phyloP scores from a whole-genome alignment of 1,140 invertebrate genomes.

The Ooceraea biroi region DNA sequence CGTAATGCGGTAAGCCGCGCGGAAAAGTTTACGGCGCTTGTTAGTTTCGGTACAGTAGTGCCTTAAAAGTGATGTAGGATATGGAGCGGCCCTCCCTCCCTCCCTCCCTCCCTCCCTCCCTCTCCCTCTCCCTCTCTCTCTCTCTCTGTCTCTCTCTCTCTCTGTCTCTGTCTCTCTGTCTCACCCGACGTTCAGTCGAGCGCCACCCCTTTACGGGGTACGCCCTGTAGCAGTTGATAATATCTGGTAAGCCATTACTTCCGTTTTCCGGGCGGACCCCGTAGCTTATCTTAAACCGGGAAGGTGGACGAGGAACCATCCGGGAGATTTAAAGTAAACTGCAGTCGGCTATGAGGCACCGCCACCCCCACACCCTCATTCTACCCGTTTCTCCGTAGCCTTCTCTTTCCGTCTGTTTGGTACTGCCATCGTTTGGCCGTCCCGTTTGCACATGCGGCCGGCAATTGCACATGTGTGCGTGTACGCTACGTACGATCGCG shows the following conservation, averaged over 20 bases:
- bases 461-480: neutral
- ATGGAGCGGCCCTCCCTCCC: constrained; percentile 64
- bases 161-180: too few species aligned
- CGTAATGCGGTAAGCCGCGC: constrained; percentile 73
- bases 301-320: constrained; percentile 77
- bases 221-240: constrained; percentile 74
- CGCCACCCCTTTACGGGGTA: constrained; percentile 68
- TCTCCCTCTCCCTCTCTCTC: too few species aligned
- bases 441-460: neutral
- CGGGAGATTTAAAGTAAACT: constrained; percentile 78
- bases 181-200: neutral
- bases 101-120: too few species aligned
- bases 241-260: constrained; percentile 79
- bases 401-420: constrained; percentile 22
- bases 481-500: neutral
- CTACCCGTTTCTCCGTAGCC: constrained; percentile 3
- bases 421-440: neutral
- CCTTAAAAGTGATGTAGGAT: constrained; percentile 74
- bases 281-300: constrained; percentile 77
- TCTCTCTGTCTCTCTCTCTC: too few species aligned
- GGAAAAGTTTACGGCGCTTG: constrained; percentile 72
- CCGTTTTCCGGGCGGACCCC: constrained; percentile 74
- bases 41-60: constrained; percentile 72
- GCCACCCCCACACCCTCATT: constrained; percentile 16
- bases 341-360: constrained; percentile 69